Conservation (phyloP, 2,797 vertebrate genomes). For the Steatocranus sp. region DNA sequence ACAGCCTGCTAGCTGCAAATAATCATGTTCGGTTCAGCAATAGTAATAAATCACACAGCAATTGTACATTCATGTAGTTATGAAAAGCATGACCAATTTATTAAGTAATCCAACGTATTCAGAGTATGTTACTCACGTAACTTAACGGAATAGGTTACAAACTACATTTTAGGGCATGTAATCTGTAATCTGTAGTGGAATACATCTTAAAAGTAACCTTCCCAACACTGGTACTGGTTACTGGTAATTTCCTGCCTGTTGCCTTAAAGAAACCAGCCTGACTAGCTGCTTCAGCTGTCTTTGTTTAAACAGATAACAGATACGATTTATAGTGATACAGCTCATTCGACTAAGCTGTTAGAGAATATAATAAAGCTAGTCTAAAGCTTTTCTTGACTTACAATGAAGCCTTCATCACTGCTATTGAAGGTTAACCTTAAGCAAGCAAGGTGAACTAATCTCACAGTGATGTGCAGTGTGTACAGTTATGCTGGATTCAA, state of each 20-base stretch:
- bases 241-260: neutral
- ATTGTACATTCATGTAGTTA: neutral
- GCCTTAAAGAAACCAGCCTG: neutral
- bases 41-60: neutral
- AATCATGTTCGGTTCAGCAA: neutral
- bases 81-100: neutral
- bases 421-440: conserved; percentile 10
- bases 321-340: neutral
- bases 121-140: neutral
- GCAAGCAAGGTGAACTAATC: conserved; percentile 15
- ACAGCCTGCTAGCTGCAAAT: neutral
- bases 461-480: neutral
- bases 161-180: neutral
- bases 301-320: neutral
- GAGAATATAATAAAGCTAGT: neutral
- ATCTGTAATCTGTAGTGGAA: neutral
- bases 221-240: neutral
- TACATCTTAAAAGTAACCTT: neutral
- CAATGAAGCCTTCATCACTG: neutral
- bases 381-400: conserved; percentile 2
- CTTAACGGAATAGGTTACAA: neutral
- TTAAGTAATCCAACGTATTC: neutral
- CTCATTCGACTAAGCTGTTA: neutral
- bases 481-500: neutral
- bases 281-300: neutral